Conservation (phyloP, 2,888 invertebrate genomes). For the Thelaira solivaga region DNA sequence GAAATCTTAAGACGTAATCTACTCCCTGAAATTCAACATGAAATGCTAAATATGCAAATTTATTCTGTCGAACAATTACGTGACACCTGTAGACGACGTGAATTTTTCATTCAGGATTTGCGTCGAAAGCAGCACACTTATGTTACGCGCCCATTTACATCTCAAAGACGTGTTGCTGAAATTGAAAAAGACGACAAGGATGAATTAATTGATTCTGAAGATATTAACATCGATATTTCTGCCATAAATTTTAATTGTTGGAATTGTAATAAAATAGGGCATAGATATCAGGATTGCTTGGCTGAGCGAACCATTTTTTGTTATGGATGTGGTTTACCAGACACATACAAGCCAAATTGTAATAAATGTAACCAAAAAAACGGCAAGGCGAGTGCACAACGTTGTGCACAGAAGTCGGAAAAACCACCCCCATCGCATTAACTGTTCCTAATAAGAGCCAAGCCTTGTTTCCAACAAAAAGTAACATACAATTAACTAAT, state of each 20-base stretch:
- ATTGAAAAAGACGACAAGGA: background rate
- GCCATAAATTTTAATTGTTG: background rate
- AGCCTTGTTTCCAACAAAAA: too few relatives aligned
- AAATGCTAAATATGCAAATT: background rate
- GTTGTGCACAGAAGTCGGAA: too few relatives aligned
- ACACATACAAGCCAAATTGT: background rate
- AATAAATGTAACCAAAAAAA: background rate
- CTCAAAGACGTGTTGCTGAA: background rate
- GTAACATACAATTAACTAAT: too few relatives aligned
- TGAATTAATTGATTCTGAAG: background rate
- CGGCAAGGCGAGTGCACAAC: background rate
- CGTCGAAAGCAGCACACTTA: background rate
- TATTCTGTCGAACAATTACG: background rate
- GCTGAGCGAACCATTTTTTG: background rate
- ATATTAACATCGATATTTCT: background rate
- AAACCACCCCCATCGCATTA: too few relatives aligned
- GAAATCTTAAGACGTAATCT: too few relatives aligned
- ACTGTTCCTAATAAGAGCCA: too few relatives aligned
- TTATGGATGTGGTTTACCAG: conserved; percentile 7
- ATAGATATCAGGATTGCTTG: too few relatives aligned
- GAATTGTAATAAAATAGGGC: conserved; percentile 8
- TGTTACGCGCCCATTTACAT: background rate
- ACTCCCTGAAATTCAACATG: background rate
- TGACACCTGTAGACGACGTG: background rate
- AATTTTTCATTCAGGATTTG: background rate